Percentiles rank a stretch among this genome's conserved stretches.
Evolutionary conservation across 2,888 invertebrate genomes (phyloP).

Genomic region (Chloroclystis v-ata): DNA sequence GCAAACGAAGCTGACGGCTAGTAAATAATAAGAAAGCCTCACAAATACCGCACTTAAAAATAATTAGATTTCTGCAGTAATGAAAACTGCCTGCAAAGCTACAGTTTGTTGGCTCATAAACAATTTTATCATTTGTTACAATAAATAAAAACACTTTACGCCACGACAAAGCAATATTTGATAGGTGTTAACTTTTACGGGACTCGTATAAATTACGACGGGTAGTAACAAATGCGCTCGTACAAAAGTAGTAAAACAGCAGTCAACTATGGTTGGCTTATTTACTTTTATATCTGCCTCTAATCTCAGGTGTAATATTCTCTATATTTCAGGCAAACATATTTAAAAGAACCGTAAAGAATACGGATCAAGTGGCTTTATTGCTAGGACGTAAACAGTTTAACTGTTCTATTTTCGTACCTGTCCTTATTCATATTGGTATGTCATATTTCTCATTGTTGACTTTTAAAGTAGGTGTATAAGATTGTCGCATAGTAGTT

Average conservation of each 20-base stretch:
- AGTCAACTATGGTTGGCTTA: slow-evolving; percentile 39
- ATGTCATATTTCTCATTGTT: too few species aligned
- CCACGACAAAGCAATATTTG: slow-evolving; percentile 42
- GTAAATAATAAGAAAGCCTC: too few species aligned
- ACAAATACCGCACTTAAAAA: background rate
- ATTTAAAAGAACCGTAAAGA: too few species aligned
- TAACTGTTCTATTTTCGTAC: background rate
- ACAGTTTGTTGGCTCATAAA: slow-evolving; percentile 7
- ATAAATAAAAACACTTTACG: slow-evolving; percentile 36
- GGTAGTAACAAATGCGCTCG: slow-evolving; percentile 32
- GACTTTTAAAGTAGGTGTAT: too few species aligned
- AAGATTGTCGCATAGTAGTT: too few species aligned
- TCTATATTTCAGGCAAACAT: background rate
- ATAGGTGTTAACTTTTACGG: slow-evolving; percentile 47
- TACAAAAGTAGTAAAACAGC: slow-evolving; percentile 51
- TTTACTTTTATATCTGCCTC: slow-evolving; percentile 27
- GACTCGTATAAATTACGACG: slow-evolving; percentile 41
- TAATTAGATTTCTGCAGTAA: background rate
- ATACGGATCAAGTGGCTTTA: too few species aligned
- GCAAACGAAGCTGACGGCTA: background rate
- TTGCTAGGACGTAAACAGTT: background rate
- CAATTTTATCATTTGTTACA: slow-evolving; percentile 30
- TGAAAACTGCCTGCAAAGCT: slow-evolving; percentile 4
- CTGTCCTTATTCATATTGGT: too few species aligned
- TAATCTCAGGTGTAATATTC: background rate